Conservation (phyloP, 2,797 vertebrate species). For the Tadarida brasiliensis region DNA sequence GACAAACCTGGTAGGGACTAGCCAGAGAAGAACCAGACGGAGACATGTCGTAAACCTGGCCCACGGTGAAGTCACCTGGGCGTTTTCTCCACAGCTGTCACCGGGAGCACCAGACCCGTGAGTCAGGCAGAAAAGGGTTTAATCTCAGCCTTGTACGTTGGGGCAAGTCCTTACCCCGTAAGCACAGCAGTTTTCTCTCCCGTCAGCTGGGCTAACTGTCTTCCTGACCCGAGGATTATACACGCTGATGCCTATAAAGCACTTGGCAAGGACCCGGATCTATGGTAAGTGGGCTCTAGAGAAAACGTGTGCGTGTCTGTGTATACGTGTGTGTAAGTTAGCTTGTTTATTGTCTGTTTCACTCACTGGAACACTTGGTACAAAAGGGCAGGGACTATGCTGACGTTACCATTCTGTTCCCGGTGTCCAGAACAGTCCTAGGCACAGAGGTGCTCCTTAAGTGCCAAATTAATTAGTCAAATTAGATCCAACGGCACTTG, state of each 20-base stretch:
- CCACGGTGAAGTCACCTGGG: not conserved
- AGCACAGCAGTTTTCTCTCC: not conserved
- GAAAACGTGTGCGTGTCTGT: not conserved
- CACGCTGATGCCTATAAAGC: not conserved
- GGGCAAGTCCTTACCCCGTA: not conserved
- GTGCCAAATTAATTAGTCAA: not conserved
- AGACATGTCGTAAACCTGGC: not conserved
- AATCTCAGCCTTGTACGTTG: not conserved
- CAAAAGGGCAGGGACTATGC: not conserved
- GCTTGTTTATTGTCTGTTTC: not conserved
- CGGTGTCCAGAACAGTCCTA: not conserved
- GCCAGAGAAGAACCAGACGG: not conserved
- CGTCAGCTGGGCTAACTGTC: not conserved
- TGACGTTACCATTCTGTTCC: not conserved
- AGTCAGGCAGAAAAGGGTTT: not conserved
- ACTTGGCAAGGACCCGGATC: not conserved
- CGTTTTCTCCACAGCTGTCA: not conserved
- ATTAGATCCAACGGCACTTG: not conserved
- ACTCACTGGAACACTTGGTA: not conserved
- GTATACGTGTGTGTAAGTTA: not conserved
- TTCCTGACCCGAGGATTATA: not conserved
- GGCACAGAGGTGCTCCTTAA: not conserved
- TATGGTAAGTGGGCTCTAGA: not conserved
- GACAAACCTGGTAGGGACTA: not conserved
- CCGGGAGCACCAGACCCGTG: not conserved